These are phyloP conservation scores for Decapterus maruadsi DNA, from an alignment of 2,797 vertebrate species.

Conservation along the genomic window DNA sequence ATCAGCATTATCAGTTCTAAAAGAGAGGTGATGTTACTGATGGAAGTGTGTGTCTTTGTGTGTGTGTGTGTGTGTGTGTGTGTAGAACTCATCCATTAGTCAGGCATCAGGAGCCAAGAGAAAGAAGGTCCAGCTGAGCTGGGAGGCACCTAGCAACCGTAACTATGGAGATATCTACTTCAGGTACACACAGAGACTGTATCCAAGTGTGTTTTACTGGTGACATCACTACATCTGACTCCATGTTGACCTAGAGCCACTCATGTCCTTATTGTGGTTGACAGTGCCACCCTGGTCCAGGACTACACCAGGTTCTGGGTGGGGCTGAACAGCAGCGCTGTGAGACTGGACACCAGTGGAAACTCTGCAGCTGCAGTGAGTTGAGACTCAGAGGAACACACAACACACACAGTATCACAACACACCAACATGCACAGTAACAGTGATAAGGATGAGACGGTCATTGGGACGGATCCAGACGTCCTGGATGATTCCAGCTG, in stretches of 20 bases:
- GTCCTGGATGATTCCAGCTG: too few species aligned
- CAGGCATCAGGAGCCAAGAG: constrained; percentile 46
- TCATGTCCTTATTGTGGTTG: neutral
- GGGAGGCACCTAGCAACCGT: constrained; percentile 58
- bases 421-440: too few species aligned
- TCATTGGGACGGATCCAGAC: too few species aligned
- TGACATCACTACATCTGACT: too few species aligned
- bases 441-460: too few species aligned
- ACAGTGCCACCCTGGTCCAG: constrained; percentile 65
- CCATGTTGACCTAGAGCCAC: too few species aligned
- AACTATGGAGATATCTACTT: constrained; percentile 56
- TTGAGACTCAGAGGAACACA: neutral
- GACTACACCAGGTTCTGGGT: constrained; percentile 64
- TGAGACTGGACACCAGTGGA: constrained; percentile 33
- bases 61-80: constrained; percentile 30
- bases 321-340: constrained; percentile 50
- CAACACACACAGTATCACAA: too few species aligned
- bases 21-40: too few species aligned
- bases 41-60: neutral
- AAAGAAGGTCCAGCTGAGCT: constrained; percentile 58
- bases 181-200: constrained; percentile 30
- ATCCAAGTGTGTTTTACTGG: too few species aligned
- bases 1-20: too few species aligned
- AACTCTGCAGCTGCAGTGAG: constrained; percentile 52
- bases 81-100: constrained; percentile 59